Conservation (phyloP, 2,888 invertebrate genomes). For the Megastigmus dorsalis region DNA sequence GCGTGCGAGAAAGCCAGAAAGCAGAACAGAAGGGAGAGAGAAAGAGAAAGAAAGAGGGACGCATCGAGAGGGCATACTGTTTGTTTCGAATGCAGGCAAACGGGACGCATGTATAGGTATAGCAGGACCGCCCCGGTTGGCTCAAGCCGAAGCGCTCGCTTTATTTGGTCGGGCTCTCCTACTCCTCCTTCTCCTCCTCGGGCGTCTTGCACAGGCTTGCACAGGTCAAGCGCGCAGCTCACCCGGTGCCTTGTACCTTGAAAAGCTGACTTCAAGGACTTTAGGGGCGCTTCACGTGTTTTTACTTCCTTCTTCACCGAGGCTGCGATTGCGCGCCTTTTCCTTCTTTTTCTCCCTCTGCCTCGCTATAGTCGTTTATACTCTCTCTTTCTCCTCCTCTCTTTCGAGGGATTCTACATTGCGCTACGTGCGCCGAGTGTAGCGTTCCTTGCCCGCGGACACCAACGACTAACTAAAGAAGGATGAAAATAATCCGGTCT, state of each 20-base stretch:
- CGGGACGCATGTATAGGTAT: background rate
- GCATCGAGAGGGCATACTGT: too few species aligned
- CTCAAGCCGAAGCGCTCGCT: background rate
- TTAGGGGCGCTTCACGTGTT: constrained; percentile 16
- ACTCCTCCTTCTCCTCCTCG: background rate
- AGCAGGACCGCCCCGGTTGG: background rate
- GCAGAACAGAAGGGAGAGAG: background rate
- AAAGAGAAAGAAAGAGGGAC: background rate
- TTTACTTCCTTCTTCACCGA: background rate
- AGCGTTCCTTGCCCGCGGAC: too few species aligned
- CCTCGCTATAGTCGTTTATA: background rate
- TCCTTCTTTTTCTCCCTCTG: background rate
- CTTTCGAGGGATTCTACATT: background rate
- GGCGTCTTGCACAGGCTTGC: background rate
- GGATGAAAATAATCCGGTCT: too few species aligned
- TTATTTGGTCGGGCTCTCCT: constrained; percentile 2
- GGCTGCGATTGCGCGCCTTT: background rate
- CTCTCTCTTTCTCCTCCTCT: background rate
- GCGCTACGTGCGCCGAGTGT: too few species aligned
- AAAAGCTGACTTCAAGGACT: constrained; percentile 20
- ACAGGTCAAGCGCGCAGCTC: background rate
- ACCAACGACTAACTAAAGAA: too few species aligned
- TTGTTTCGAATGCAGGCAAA: background rate
- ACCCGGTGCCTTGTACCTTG: background rate
- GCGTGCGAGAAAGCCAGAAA: background rate